Evolutionary conservation across 2,797 vertebrate genomes (phyloP).

Genomic region (Adelosebastes latens): DNA sequence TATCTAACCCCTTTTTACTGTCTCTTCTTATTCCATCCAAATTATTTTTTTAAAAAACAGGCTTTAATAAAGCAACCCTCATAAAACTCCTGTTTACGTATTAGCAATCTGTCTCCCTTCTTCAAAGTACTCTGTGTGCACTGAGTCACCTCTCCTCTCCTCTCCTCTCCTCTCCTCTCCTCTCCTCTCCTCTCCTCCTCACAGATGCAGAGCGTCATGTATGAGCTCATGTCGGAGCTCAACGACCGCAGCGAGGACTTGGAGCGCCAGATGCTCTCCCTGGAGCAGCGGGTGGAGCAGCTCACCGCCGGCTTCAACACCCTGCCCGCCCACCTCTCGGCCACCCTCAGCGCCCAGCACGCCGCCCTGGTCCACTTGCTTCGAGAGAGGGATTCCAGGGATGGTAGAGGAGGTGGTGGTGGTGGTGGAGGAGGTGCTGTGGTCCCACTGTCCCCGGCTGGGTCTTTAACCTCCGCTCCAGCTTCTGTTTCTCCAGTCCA

Average conservation of each 20-base stretch:
- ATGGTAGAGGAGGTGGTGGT: slow-evolving; percentile 49
- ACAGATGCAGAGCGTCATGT: slow-evolving; percentile 89
- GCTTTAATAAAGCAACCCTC: slow-evolving; percentile 10
- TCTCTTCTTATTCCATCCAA: slow-evolving; percentile 7
- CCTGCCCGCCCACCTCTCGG: slow-evolving; percentile 84
- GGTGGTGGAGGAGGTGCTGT: slow-evolving; percentile 44
- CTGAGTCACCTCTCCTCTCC: slow-evolving; percentile 33
- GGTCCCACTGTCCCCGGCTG: slow-evolving; percentile 66
- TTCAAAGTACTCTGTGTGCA: slow-evolving; percentile 16
- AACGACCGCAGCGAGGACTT: slow-evolving; percentile 88
- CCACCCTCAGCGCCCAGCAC: slow-evolving; percentile 86
- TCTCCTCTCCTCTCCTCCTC: neutral
- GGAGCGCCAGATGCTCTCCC: slow-evolving; percentile 87
- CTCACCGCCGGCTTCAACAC: slow-evolving; percentile 85
- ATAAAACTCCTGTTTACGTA: neutral
- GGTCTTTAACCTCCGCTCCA: slow-evolving; percentile 52
- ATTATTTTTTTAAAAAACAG: slow-evolving; percentile 8
- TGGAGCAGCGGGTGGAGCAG: slow-evolving; percentile 87
- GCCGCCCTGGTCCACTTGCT: slow-evolving; percentile 84
- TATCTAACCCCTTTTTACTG: neutral
- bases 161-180: slow-evolving; percentile 1
- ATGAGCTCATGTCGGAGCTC: slow-evolving; percentile 88
- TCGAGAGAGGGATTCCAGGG: slow-evolving; percentile 78
- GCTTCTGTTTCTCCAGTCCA: slow-evolving; percentile 58
- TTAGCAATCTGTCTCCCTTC: slow-evolving; percentile 19